Conservation (phyloP, 92 coral and sea anemone species). For the Palythoa heliodiscus region DNA sequence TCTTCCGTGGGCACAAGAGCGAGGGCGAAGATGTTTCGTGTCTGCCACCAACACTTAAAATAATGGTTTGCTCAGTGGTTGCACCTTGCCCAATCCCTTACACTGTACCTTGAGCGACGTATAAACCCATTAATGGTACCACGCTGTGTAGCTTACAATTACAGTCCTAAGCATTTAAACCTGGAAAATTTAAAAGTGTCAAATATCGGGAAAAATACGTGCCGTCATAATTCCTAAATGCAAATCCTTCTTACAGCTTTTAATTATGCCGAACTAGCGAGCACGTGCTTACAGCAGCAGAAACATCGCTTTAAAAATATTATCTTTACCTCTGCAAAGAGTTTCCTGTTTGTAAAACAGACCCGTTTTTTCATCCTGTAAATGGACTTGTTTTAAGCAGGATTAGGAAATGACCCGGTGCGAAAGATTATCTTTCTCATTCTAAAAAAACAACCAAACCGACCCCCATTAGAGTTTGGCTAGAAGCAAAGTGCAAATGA, state of each 20-base stretch:
- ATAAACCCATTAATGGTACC: not conserved
- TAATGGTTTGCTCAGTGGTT: no score
- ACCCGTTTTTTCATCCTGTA: slow-evolving; percentile 4
- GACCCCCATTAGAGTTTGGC: slow-evolving; percentile 39
- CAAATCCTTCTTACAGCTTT: not conserved
- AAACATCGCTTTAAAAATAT: slow-evolving; percentile 23
- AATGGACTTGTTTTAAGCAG: slow-evolving; percentile 13
- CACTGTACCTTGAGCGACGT: not conserved
- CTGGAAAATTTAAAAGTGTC: not conserved
- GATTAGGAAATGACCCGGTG: slow-evolving; percentile 32
- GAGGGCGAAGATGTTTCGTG: not conserved
- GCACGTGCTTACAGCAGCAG: slow-evolving; percentile 11
- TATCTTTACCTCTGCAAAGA: slow-evolving; percentile 27
- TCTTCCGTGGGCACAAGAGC: not conserved
- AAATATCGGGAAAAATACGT: not conserved
- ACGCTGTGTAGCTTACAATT: slow-evolving; percentile 7
- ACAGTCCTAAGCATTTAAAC: not conserved
- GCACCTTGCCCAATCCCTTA: slow-evolving; percentile 10
- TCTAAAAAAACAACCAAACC: not conserved
- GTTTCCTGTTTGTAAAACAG: slow-evolving; percentile 22
- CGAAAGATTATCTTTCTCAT: slow-evolving; percentile 19
- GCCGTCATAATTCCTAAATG: slow-evolving; percentile 6
- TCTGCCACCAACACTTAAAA: not conserved
- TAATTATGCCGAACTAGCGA: not conserved
- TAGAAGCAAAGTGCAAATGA: not conserved